phyloP scores from a whole-genome alignment of 2,888 invertebrate genomes.

The Pimpla rufipes region DNA sequence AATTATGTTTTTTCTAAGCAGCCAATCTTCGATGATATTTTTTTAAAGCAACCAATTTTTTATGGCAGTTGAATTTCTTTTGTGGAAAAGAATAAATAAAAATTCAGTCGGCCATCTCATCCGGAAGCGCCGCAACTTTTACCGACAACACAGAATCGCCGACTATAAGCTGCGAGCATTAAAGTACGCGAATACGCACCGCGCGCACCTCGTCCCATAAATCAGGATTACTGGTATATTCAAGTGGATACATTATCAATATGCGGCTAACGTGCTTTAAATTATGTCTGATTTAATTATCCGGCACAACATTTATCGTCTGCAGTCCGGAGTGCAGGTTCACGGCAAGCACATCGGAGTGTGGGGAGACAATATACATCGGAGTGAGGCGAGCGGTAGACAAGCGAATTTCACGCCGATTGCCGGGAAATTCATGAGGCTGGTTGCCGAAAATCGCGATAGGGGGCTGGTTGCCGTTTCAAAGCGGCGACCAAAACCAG shows the following conservation, averaged over 20 bases:
- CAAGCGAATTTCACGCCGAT: slow-evolving; percentile 44
- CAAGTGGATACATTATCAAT: slow-evolving; percentile 38
- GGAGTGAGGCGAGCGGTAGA: slow-evolving; percentile 27
- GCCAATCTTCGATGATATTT: too few species aligned
- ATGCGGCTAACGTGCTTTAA: slow-evolving; percentile 41
- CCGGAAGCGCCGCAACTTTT: background rate
- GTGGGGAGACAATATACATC: slow-evolving; percentile 22
- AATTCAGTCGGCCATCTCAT: background rate
- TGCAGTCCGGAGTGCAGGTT: background rate
- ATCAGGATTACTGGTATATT: slow-evolving; percentile 55
- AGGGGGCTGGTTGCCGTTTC: slow-evolving; percentile 14
- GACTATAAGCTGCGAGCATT: background rate
- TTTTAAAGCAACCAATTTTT: too few species aligned
- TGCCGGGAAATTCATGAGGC: slow-evolving; percentile 19
- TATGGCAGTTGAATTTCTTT: too few species aligned
- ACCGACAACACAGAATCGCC: slow-evolving; percentile 4
- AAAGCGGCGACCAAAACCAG: slow-evolving; percentile 24
- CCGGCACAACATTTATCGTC: slow-evolving; percentile 36
- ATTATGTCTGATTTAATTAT: slow-evolving; percentile 61
- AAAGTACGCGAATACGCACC: background rate
- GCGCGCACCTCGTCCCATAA: slow-evolving; percentile 49
- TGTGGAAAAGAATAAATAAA: too few species aligned
- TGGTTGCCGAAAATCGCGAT: slow-evolving; percentile 14
- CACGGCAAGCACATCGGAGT: background rate
- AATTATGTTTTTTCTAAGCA: too few species aligned